Conservation (phyloP, 2,797 vertebrate genomes). For the Rhinogobio ventralis region DNA sequence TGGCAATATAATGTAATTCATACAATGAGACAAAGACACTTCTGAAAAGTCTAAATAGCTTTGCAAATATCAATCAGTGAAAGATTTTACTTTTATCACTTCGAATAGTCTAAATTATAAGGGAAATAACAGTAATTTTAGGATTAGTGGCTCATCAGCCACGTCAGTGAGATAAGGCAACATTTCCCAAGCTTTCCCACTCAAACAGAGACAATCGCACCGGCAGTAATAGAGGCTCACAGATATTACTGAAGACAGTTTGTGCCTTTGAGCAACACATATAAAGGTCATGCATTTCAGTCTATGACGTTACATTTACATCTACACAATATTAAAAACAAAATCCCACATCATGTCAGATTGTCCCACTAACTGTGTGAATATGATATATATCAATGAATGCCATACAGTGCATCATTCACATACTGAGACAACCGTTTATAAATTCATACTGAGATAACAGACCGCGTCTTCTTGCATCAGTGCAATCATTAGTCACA, state of each 20-base stretch:
- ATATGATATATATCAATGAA: background rate
- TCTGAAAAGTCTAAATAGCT: constrained; percentile 9
- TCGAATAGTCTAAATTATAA: constrained; percentile 28
- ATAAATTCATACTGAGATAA: background rate
- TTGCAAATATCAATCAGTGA: constrained; percentile 8
- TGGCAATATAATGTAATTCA: no score
- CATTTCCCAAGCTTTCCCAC: constrained; percentile 50
- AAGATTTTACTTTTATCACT: constrained; percentile 47
- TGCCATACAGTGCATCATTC: background rate
- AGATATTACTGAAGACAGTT: constrained; percentile 43
- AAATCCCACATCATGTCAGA: background rate
- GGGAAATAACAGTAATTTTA: constrained; percentile 47
- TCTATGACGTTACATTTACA: constrained; percentile 34
- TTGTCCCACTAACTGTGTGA: background rate
- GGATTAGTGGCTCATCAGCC: constrained; percentile 39
- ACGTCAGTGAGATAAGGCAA: constrained; percentile 42
- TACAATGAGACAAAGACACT: background rate
- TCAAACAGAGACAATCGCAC: constrained; percentile 45
- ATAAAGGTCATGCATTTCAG: constrained; percentile 15
- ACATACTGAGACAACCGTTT: background rate
- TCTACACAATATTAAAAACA: constrained; percentile 5
- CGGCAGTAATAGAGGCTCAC: constrained; percentile 5
- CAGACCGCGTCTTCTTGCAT: background rate
- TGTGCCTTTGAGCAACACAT: constrained; percentile 11
- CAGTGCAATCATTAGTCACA: background rate